These are phyloP conservation scores for Halichoerus grypus DNA, from an alignment of 2,113 vertebrate species.

Conservation along the genomic window DNA sequence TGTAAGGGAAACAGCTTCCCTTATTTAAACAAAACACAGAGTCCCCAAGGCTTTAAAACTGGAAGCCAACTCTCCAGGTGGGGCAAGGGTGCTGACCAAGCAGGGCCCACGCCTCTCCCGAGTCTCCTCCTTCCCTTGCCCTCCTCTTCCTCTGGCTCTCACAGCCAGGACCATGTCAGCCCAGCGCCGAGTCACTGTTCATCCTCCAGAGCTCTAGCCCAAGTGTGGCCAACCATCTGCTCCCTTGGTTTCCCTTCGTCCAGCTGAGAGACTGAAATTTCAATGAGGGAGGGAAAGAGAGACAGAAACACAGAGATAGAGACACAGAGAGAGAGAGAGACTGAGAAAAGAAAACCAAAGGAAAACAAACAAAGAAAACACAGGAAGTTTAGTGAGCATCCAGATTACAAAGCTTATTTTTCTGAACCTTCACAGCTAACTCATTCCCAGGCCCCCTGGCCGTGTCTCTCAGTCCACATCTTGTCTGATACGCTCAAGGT, in stretches of 20 bases:
- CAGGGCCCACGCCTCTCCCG: fast-evolving
- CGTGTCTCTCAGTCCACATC: fast-evolving
- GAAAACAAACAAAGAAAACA: background rate
- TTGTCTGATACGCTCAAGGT: background rate
- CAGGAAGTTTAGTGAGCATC: background rate
- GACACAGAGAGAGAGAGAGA: background rate
- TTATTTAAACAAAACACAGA: conserved; percentile 60
- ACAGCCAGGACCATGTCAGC: background rate
- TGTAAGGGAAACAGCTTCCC: conserved; percentile 58
- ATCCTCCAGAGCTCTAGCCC: background rate
- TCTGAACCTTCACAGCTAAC: background rate
- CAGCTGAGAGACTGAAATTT: background rate
- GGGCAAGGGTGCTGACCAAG: background rate
- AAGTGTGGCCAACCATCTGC: background rate
- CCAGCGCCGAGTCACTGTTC: fast-evolving
- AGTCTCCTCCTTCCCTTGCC: background rate
- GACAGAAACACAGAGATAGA: background rate
- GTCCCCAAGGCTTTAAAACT: conserved; percentile 45
- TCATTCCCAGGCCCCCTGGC: background rate
- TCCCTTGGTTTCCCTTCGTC: background rate
- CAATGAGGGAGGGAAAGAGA: background rate
- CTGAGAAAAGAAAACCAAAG: background rate
- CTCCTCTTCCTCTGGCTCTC: background rate
- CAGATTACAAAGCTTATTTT: background rate
- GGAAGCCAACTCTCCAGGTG: conserved; percentile 18